Conservation (phyloP, 2,113 vertebrate species). For the Stegostoma tigrinum region DNA sequence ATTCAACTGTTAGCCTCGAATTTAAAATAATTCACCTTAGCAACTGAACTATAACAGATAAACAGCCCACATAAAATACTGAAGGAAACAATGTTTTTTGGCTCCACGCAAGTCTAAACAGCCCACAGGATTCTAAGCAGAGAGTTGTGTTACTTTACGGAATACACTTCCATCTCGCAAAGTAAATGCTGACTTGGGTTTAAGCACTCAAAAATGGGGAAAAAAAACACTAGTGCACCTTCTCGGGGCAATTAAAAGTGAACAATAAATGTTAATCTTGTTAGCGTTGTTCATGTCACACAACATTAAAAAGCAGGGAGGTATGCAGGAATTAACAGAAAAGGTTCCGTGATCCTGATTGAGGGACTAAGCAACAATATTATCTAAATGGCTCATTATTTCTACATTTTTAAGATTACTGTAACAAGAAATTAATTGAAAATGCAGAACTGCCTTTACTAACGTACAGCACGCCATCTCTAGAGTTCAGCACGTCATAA, state of each 20-base stretch:
- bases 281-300: neutral
- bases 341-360: neutral
- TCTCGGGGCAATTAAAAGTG: neutral
- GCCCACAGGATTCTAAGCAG: neutral
- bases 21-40: neutral
- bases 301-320: neutral
- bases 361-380: neutral
- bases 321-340: neutral
- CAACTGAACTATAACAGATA: neutral
- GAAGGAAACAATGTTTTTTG: neutral
- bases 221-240: neutral
- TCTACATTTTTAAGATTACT: neutral
- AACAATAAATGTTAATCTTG: neutral
- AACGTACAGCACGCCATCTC: neutral
- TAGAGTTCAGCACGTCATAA: neutral
- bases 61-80: neutral
- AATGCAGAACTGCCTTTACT: neutral
- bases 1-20: neutral
- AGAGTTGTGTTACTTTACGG: neutral
- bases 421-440: neutral
- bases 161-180: neutral
- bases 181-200: neutral
- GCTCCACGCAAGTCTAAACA: neutral
- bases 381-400: neutral
- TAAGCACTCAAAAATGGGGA: neutral